Evolutionary conservation across 2,797 vertebrate genomes (phyloP), one percentile per base, ranked within the genome.

Genomic region (Siniperca scherzeri): DNA sequence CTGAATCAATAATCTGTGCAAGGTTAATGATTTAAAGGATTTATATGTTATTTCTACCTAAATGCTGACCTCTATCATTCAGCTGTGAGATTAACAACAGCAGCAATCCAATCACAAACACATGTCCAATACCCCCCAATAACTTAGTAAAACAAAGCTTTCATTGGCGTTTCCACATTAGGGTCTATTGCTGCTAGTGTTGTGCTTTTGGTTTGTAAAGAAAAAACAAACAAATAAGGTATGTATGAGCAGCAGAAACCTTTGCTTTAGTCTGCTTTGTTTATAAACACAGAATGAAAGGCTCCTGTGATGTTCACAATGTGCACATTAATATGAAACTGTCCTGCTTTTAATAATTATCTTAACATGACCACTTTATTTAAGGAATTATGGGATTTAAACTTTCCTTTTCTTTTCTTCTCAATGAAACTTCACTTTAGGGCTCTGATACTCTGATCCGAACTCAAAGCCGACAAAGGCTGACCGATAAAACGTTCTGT

Each of bases 391-490:
- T 62, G 70, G 36, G 61, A 46, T 62, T n/a, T 69, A 82, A 86
- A 78, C 42, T 46, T 70, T 42, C 77, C 33, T 59, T 61, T 62
- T n/a, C 30, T 64, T 61, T 62, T 53, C 33, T 70, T 65, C 42
- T 65, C 10, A 61, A 72, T 55, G 42, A 81, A 69, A 78, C 56
- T 27, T 75, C 30, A 70, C 61, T 78, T 80, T 7, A 74, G 30
- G 42, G 40, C 62, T 71, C 14, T 2, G 55, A 73, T 57, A 70
- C 40, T 53, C 52, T 0, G 16, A 77, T 27, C 59, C 25, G 13
- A 77, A 38, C 77, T 78, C 33, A 81, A 76, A 66, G 50, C 22
- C 13, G 33, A 72, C 71, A 86, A 72, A 80, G 33, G n/a, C 68
- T 25, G 50, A 61, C 67, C 77, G 65, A 88, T 78, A 56, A 82